These are phyloP conservation scores for Ferdinandea cuprea DNA, from an alignment of 2,888 invertebrate species.

Conservation along the genomic window DNA sequence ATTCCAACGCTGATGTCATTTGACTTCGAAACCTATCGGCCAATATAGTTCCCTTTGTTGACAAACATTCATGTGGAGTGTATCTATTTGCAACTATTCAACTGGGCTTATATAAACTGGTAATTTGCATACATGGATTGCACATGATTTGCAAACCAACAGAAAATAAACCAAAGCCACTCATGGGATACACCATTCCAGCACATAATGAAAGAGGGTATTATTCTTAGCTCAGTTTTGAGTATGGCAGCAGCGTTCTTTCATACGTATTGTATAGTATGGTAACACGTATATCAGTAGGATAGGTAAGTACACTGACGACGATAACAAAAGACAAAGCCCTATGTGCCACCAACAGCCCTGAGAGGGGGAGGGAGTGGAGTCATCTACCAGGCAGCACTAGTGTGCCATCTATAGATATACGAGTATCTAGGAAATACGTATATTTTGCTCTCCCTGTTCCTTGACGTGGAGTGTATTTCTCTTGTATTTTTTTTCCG, in stretches of 20 bases:
- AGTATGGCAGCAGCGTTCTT: constrained; percentile 42
- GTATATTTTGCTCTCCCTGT: constrained; percentile 28
- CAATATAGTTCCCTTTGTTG: too few relatives aligned
- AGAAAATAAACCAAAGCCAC: constrained; percentile 11
- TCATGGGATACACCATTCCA: constrained; percentile 30
- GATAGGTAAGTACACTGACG: constrained; percentile 53
- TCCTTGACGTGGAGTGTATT: constrained; percentile 38
- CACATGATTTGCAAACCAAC: too few relatives aligned
- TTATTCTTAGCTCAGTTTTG: constrained; percentile 45
- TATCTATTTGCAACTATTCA: too few relatives aligned
- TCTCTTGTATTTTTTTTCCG: constrained; percentile 11
- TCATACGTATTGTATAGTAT: constrained; percentile 24
- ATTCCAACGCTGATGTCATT: too few relatives aligned
- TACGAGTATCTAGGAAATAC: constrained; percentile 28
- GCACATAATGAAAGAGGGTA: constrained; percentile 4
- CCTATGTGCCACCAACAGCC: neutral
- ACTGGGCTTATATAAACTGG: too few relatives aligned
- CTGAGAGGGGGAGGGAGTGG: constrained; percentile 12
- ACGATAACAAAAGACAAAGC: constrained; percentile 43
- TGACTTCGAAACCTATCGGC: too few relatives aligned
- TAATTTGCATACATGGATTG: too few relatives aligned
- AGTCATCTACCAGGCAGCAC: constrained; percentile 21
- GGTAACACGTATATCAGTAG: constrained; percentile 56
- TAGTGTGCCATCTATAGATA: constrained; percentile 6
- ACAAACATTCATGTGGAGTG: too few relatives aligned